A percentile compares a stretch with the other conserved stretches of the same genome.
Evolutionary conservation across 53 echinoderm and acorn worm species (phyloP).

Genomic region (Pentamera pediparva): DNA sequence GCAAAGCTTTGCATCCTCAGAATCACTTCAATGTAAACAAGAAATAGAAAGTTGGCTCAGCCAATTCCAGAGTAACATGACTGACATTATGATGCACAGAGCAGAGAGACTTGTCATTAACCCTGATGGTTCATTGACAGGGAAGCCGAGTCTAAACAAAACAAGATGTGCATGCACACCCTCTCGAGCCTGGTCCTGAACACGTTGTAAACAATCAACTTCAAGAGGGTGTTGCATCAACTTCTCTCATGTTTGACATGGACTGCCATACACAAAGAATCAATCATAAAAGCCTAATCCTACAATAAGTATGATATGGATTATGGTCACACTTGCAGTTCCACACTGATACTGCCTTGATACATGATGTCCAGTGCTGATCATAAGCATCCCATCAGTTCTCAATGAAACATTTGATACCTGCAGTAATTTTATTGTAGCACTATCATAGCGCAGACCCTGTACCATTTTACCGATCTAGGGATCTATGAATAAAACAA

Average conservation of each 20-base stretch:
- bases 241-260: not conserved
- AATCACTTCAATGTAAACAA: not conserved
- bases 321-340: too few species aligned
- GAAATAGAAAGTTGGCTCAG: not conserved
- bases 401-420: too few species aligned
- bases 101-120: not conserved
- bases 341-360: too few species aligned
- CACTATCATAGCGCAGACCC: too few species aligned
- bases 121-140: constrained; percentile 12
- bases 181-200: not conserved
- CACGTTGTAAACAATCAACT: not conserved
- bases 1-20: not conserved
- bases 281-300: too few species aligned
- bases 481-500: too few species aligned
- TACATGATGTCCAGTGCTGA: too few species aligned
- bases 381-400: too few species aligned
- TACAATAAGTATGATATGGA: too few species aligned
- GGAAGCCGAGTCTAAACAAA: constrained; percentile 14
- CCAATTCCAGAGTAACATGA: constrained; percentile 5
- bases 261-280: too few species aligned
- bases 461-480: too few species aligned
- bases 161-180: constrained; percentile 13
- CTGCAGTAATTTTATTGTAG: too few species aligned
- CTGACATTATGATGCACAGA: not conserved
- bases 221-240: not conserved